Conservation (phyloP, 2,797 vertebrate genomes). For the Lagodon rhomboides region DNA sequence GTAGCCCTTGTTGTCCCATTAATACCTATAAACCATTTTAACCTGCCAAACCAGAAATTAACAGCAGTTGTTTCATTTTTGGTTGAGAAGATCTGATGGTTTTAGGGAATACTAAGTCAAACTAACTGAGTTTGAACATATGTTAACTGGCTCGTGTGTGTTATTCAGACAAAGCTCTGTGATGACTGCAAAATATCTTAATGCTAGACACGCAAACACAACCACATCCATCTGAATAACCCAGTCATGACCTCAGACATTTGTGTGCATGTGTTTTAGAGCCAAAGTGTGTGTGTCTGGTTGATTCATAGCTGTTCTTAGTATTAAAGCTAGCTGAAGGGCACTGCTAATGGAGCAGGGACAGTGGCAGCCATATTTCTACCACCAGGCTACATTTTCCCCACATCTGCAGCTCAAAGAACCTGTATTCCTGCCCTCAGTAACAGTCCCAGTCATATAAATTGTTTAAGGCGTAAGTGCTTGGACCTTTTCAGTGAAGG, state of each 20-base stretch:
- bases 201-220: not conserved
- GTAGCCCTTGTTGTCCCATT: too few species aligned
- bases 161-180: not conserved
- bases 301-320: conserved; percentile 63
- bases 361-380: conserved; percentile 63
- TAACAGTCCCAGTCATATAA: conserved; percentile 37
- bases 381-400: conserved; percentile 35
- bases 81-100: not conserved
- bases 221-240: conserved; percentile 34
- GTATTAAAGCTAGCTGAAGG: conserved; percentile 61
- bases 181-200: not conserved
- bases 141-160: not conserved
- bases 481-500: conserved; percentile 35
- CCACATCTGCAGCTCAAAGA: conserved; percentile 32
- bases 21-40: too few species aligned
- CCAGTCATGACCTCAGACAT: conserved; percentile 21
- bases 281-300: conserved; percentile 10
- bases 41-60: too few species aligned
- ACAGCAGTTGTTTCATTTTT: not conserved
- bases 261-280: conserved; percentile 15
- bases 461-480: conserved; percentile 51
- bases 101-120: not conserved
- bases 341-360: conserved; percentile 58
- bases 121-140: not conserved
- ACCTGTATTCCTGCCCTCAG: conserved; percentile 10